A percentile compares a stretch with the other conserved stretches of the same genome.
phyloP scores from a whole-genome alignment of 2,113 vertebrate genomes.

The Pipa parva region DNA sequence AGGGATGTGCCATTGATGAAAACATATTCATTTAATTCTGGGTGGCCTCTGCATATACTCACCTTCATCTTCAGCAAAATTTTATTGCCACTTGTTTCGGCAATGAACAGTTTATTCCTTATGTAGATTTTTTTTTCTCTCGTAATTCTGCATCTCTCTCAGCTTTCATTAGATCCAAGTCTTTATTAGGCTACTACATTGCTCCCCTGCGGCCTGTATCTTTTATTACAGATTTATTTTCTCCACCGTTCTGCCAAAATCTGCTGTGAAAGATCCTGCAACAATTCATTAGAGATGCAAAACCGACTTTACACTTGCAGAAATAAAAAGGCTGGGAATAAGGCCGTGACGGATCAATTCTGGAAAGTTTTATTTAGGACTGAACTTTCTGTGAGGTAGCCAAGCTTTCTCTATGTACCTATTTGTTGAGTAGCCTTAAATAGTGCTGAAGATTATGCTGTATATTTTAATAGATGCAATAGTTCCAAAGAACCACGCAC shows the following conservation, averaged over 20 bases:
- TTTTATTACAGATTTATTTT: constrained; percentile 38
- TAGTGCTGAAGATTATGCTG: too few relatives aligned
- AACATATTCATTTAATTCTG: background rate
- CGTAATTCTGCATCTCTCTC: constrained; percentile 26
- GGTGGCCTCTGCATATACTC: constrained; percentile 16
- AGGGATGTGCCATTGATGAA: too few relatives aligned
- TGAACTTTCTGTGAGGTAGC: too few relatives aligned
- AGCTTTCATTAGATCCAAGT: constrained; percentile 30
- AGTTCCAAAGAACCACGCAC: too few relatives aligned
- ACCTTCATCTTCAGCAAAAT: constrained; percentile 11
- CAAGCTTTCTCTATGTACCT: too few relatives aligned
- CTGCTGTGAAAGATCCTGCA: constrained; percentile 17
- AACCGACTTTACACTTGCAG: background rate
- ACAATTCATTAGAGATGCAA: constrained; percentile 5
- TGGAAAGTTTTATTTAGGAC: background rate
- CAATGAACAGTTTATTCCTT: constrained; percentile 14
- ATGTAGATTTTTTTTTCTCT: constrained; percentile 27
- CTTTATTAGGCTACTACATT: constrained; percentile 32
- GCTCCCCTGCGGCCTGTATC: constrained; percentile 31
- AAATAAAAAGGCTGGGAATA: background rate
- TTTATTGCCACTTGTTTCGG: constrained; percentile 35
- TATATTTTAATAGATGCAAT: too few relatives aligned
- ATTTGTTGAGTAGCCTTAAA: too few relatives aligned
- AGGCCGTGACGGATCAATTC: background rate
- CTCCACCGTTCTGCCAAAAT: constrained; percentile 30